Base-by-base conservation (phyloP, 2,113 vertebrate genomes). In the Paramisgurnus dabryanus region DNA sequence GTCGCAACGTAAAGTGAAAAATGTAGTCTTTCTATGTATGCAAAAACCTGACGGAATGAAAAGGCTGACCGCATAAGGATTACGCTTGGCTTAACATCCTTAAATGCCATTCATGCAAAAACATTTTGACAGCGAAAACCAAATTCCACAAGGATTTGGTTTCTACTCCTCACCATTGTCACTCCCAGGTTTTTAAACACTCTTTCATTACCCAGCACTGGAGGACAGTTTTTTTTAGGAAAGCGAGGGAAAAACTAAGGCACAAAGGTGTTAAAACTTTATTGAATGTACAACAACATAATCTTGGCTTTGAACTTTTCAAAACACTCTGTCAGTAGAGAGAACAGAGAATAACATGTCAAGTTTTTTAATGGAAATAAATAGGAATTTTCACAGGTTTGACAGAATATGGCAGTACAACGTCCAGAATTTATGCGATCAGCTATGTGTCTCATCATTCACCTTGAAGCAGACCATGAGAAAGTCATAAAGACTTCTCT, bases 171-270 rank as follows among this genome's bases (percentile, higher is more conserved):
- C 81, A 86, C 82, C 80, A 80, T 84, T 87, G 87, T 90, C 86
- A 87, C 77, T 89, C 83, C 50, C 84, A 83, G 79, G 81, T 85
- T 87, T 86, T 84, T 87, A 87, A 90, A 83, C 79, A 88, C 41
- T 66, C 71, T 83, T 77, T 87, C 78, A 84, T 71, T 84, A 76
- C 73, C 79, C 73, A 66, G 71, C 69, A 22, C 22, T 22, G 22
- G 22, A 22, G 22, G 22, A 22, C 22, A 80, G 65, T 79, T 22
- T 17, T 40, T 40, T 5, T 43, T 39, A 50, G 12, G 49, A 50
- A 50, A 50, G 49, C 12, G 27, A 63, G 9, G 41, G 60, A 17
- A 73, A 45, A 57, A 43, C 9, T 18, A 18, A 39, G 58, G 53
- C 53, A 22, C 11, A 58, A 17, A 17, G 15, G 27, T 34, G 7